A percentile compares a stretch with the other conserved stretches of the same genome.
These are phyloP conservation scores for Aulostomus chinensis DNA, from an alignment of 2,797 vertebrate species.

Conservation along the genomic window DNA sequence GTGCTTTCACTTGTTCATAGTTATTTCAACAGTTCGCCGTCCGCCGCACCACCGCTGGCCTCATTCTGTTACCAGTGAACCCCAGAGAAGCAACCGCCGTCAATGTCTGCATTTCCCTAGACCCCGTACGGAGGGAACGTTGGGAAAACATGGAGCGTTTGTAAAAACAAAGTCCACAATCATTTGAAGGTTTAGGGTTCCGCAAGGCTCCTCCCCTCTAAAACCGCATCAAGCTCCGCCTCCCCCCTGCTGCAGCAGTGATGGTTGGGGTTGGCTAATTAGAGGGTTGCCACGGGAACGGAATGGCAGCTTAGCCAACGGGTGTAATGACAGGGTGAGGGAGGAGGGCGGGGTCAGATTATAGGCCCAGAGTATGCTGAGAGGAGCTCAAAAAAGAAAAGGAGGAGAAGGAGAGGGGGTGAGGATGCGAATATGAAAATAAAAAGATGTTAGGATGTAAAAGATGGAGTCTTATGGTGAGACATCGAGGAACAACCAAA, in stretches of 20 bases:
- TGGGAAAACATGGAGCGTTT: slow-evolving; percentile 61
- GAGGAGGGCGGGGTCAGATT: slow-evolving; percentile 81
- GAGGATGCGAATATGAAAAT: slow-evolving; percentile 41
- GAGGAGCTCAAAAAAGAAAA: slow-evolving; percentile 68
- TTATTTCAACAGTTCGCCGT: slow-evolving; percentile 50
- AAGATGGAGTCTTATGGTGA: too few relatives aligned
- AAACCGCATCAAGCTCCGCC: slow-evolving; percentile 64
- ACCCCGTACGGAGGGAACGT: slow-evolving; percentile 41
- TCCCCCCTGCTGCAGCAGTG: slow-evolving; percentile 34
- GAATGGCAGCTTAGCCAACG: slow-evolving; percentile 76
- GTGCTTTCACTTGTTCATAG: slow-evolving; percentile 45
- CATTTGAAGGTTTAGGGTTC: slow-evolving; percentile 55
- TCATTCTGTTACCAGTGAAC: slow-evolving; percentile 42
- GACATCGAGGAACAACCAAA: too few relatives aligned
- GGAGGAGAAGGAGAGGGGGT: slow-evolving; percentile 18
- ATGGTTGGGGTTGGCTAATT: slow-evolving; percentile 78
- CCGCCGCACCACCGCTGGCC: slow-evolving; percentile 34
- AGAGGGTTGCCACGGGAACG: slow-evolving; percentile 81
- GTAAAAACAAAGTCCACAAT: slow-evolving; percentile 66
- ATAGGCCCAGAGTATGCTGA: slow-evolving; percentile 71
- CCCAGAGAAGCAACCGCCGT: slow-evolving; percentile 42
- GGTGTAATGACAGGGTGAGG: slow-evolving; percentile 83
- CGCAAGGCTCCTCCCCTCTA: slow-evolving; percentile 41
- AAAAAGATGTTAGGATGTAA: slow-evolving; percentile 25
- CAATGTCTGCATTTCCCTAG: slow-evolving; percentile 54